Evolutionary conservation across 2,888 invertebrate genomes (phyloP).

Genomic region (Dryocosmus kuriphilus): DNA sequence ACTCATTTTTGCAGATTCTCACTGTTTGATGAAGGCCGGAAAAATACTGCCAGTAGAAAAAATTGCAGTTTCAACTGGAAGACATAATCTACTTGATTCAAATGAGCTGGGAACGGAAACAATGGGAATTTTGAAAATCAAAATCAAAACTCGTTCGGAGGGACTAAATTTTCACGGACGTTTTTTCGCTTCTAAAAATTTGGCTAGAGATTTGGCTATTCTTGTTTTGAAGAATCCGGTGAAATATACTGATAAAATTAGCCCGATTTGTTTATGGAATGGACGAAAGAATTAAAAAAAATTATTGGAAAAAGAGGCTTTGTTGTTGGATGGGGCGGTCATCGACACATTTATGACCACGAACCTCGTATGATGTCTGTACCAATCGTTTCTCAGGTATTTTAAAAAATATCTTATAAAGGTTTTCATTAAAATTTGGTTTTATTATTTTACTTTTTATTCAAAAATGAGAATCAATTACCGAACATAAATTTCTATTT

Average conservation of each 20-base stretch:
- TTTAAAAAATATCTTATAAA: not conserved
- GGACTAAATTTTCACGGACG: slow-evolving; percentile 54
- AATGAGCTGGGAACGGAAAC: slow-evolving; percentile 78
- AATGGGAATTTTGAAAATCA: slow-evolving; percentile 76
- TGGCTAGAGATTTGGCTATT: slow-evolving; percentile 80
- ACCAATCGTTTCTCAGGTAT: slow-evolving; percentile 79
- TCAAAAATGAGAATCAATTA: too few relatives aligned
- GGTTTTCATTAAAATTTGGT: too few relatives aligned
- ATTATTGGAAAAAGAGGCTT: slow-evolving; percentile 78
- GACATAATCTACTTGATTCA: slow-evolving; percentile 76
- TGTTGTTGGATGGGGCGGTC: slow-evolving; percentile 82
- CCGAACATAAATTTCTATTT: too few relatives aligned
- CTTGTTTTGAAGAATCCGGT: slow-evolving; percentile 79
- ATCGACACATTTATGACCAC: slow-evolving; percentile 77
- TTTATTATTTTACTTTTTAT: too few relatives aligned
- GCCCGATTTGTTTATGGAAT: slow-evolving; percentile 82
- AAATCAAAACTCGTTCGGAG: slow-evolving; percentile 77
- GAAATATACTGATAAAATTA: slow-evolving; percentile 79
- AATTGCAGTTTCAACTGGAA: slow-evolving; percentile 77
- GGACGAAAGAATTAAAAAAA: slow-evolving; percentile 70
- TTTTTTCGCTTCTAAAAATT: slow-evolving; percentile 79
- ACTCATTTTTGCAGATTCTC: slow-evolving; percentile 79
- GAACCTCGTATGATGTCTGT: slow-evolving; percentile 79
- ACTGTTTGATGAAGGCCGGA: slow-evolving; percentile 77
- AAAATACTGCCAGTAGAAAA: slow-evolving; percentile 71